Base-by-base conservation (phyloP, 1,140 invertebrate species). In the Drosophila baimaii region DNA sequence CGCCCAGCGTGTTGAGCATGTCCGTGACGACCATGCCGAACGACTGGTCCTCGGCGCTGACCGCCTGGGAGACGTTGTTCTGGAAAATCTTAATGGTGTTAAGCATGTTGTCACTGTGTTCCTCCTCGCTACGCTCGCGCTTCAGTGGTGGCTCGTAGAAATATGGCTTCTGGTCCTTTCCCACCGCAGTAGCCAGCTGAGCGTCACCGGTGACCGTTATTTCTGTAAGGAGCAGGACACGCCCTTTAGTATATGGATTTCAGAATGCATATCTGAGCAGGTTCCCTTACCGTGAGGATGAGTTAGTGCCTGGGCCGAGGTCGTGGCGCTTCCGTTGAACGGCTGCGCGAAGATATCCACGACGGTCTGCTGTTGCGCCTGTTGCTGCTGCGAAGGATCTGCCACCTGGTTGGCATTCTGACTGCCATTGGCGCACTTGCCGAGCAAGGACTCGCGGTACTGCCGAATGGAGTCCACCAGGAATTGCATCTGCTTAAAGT, bases 401-500 rank as follows among this genome's bases (percentile, higher is more conserved):
- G 86, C 64, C 21, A 91, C 90, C 56, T 91, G 90, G 52, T 71
- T 91, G 33, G 83, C 68, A 54, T 86, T 88, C 41, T 88, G 85
- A 43, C 72, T 79, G 7, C 79, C 69, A 17, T 89, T 85, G 44
- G 88, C 76, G 56, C 90, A 91, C 64, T 91, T 91, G 15, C 90
- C 90, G 29, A 91, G 56, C 51, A 91, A 66, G 12, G 90, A 91
- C 69, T 91, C 90, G 12, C 90, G 83, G 39, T 91, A 91, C 58
- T 91, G 90, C 29, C 90, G 52, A 35, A 91, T 91, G 6, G 90
- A 91, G 72, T 91, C 90, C 19, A 91, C 90, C 7, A 91, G 58
- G 58, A 91, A 91, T 61, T 90, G 86, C 90, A 91, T 91, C 68
- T 91, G 90, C 57, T 91, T 91, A 39, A 91, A 91, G 58, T 91